Evolutionary conservation across 2,797 vertebrate species (phyloP).

Genomic region (Cephalopachus bancanus): DNA sequence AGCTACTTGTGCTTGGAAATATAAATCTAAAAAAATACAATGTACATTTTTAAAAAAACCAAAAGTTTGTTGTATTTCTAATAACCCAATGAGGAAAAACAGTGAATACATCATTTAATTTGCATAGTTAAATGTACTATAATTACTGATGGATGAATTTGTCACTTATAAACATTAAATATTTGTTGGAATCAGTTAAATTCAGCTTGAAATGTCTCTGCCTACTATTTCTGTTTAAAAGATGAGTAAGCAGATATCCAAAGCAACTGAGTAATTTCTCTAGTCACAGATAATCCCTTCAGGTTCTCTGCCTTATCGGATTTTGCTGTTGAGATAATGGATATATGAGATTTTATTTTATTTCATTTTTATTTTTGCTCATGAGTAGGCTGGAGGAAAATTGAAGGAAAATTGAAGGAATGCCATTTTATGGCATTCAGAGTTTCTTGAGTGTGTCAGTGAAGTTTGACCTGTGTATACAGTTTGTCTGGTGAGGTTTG

Average conservation of each 20-base stretch:
- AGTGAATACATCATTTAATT: conserved; percentile 2
- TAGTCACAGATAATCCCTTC: background rate
- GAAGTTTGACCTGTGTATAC: conserved; percentile 19
- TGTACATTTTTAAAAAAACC: background rate
- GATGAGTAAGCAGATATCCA: background rate
- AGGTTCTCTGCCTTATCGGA: background rate
- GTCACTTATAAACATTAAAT: conserved; percentile 15
- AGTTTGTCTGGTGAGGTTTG: conserved; percentile 6
- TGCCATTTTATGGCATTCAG: background rate
- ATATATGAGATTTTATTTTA: background rate
- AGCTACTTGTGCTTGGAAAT: background rate
- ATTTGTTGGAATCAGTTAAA: conserved; percentile 39
- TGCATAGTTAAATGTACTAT: conserved; percentile 19
- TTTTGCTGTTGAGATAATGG: background rate
- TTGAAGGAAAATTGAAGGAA: background rate
- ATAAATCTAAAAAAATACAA: background rate
- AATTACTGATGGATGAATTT: conserved; percentile 26
- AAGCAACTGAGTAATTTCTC: background rate
- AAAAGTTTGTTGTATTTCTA: background rate
- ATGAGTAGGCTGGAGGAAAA: conserved; percentile 9
- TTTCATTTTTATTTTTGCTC: conserved; percentile 23
- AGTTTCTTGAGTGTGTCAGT: conserved; percentile 14
- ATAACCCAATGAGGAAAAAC: background rate
- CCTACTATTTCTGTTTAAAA: background rate
- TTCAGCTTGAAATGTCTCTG: background rate